Percentiles rank a stretch among this genome's conserved stretches.
Evolutionary conservation across 2,888 invertebrate species (phyloP).

Genomic region (Cinara cedri): DNA sequence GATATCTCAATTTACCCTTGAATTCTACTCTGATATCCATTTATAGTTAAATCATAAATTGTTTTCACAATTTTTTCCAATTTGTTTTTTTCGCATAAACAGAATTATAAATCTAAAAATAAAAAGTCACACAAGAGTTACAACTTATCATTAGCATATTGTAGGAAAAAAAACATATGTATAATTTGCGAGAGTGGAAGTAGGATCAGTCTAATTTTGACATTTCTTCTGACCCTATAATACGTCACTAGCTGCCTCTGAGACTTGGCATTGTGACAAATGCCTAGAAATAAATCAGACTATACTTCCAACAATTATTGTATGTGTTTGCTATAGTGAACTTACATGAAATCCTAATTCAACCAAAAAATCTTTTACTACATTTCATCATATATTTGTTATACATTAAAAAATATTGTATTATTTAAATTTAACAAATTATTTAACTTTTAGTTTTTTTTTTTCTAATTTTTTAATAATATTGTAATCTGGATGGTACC

Average conservation of each 20-base stretch:
- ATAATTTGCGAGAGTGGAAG: conserved; percentile 29
- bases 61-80: conserved; percentile 29
- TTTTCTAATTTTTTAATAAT: background rate
- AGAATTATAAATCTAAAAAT: conserved; percentile 45
- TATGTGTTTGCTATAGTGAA: background rate
- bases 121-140: conserved; percentile 25
- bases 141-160: conserved; percentile 27
- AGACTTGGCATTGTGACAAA: conserved; percentile 46
- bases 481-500: background rate
- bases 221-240: conserved; percentile 53
- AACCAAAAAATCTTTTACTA: conserved; percentile 7
- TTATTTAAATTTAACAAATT: background rate
- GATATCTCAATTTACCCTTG: conserved; percentile 23
- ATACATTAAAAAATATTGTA: background rate
- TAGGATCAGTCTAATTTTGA: conserved; percentile 55
- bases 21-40: conserved; percentile 34
- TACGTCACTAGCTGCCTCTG: conserved; percentile 50
- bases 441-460: background rate
- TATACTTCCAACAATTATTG: conserved; percentile 20
- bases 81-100: conserved; percentile 29
- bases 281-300: conserved; percentile 50
- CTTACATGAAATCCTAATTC: conserved; percentile 9
- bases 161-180: conserved; percentile 33
- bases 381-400: background rate
- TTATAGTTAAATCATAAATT: conserved; percentile 19